Conservation (phyloP, 1,140 invertebrate genomes). For the Odontomachus brunneus region DNA sequence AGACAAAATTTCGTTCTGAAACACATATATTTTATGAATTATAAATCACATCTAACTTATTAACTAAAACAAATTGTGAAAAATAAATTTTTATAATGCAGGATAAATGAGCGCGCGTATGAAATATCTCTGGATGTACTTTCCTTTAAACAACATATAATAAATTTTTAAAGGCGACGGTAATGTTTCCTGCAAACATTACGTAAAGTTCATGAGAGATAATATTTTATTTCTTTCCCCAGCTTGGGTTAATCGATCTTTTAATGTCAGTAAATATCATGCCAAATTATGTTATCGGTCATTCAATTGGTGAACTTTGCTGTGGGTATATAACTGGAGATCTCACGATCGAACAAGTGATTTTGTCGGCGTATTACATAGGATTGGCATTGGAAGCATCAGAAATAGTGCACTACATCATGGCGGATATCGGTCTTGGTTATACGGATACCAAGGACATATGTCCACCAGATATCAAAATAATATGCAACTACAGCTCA, state of each 20-base stretch:
- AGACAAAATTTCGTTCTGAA: too few species aligned
- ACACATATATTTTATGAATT: too few species aligned
- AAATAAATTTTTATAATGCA: too few species aligned
- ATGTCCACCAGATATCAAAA: slow-evolving; percentile 86
- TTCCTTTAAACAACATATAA: too few species aligned
- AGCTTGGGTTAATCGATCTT: slow-evolving; percentile 11
- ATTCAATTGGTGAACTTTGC: slow-evolving; percentile 67
- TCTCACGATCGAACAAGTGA: slow-evolving; percentile 92
- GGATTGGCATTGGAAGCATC: slow-evolving; percentile 93
- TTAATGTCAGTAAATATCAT: slow-evolving; percentile 15
- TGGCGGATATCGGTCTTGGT: slow-evolving; percentile 92
- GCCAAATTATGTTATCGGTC: slow-evolving; percentile 45
- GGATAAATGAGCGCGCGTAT: too few species aligned
- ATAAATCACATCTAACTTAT: too few species aligned
- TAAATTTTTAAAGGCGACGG: too few species aligned
- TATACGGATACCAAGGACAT: slow-evolving; percentile 85
- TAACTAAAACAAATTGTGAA: too few species aligned
- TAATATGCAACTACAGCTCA: slow-evolving; percentile 90
- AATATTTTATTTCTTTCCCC: neutral
- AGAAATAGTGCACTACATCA: slow-evolving; percentile 90
- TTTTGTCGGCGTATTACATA: slow-evolving; percentile 93
- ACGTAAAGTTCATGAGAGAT: neutral
- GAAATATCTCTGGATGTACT: too few species aligned
- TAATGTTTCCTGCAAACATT: too few species aligned
- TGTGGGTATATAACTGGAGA: slow-evolving; percentile 92